Conservation (phyloP, 2,888 invertebrate species). For the Caenorhabditis afra region DNA sequence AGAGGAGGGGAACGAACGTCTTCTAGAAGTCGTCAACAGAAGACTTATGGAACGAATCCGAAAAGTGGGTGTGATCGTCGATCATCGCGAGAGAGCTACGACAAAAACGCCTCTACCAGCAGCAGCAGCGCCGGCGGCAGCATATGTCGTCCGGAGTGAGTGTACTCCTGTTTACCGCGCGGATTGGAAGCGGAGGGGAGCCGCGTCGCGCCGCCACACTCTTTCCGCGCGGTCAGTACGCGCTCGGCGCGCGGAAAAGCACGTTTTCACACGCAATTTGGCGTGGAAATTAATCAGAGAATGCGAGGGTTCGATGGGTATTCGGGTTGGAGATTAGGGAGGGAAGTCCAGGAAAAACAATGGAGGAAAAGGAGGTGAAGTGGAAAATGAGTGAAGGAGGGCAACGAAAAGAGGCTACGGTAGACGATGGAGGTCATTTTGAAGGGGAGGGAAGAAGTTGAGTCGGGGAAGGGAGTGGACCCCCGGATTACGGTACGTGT, state of each 20-base stretch:
- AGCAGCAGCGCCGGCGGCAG: constrained; percentile 8
- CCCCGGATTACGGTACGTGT: no score
- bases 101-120: neutral
- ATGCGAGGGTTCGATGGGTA: constrained; percentile 36
- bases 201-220: constrained; percentile 7
- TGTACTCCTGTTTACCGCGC: constrained; percentile 49
- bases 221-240: constrained; percentile 8
- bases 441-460: no score
- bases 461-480: no score
- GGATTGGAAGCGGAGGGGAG: constrained; percentile 20
- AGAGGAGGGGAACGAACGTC: neutral
- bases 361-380: constrained; percentile 6
- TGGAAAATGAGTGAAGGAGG: constrained; percentile 8
- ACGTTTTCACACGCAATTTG: constrained; percentile 55
- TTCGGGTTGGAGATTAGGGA: constrained; percentile 51
- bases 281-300: constrained; percentile 3
- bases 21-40: constrained; percentile 21
- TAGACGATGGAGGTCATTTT: no score
- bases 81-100: neutral
- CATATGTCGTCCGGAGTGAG: constrained; percentile 3
- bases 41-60: constrained; percentile 23
- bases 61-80: constrained; percentile 16
- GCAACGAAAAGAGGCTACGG: no score
- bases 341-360: constrained; percentile 26
- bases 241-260: constrained; percentile 27